Evolutionary conservation across 2,797 vertebrate genomes (phyloP).

Genomic region (Fistularia commersonii): DNA sequence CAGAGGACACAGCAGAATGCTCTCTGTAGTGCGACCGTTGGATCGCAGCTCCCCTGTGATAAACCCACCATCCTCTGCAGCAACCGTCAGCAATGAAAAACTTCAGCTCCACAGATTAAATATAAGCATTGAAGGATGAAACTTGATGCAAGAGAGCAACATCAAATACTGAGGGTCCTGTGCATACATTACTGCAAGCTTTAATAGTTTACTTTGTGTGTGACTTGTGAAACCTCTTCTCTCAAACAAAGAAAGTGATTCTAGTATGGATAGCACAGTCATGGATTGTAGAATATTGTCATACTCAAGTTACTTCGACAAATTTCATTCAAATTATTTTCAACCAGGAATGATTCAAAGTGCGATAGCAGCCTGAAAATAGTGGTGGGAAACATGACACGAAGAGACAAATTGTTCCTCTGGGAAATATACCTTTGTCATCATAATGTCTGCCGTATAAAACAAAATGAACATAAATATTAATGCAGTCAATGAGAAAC

Average conservation of each 20-base stretch:
- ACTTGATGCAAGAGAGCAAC: slow-evolving; percentile 45
- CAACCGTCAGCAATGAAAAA: slow-evolving; percentile 37
- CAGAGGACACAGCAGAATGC: slow-evolving; percentile 35
- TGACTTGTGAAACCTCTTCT: slow-evolving; percentile 21
- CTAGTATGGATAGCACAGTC: slow-evolving; percentile 9
- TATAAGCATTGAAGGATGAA: slow-evolving; percentile 47
- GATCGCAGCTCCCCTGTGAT: slow-evolving; percentile 59
- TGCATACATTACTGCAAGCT: slow-evolving; percentile 44
- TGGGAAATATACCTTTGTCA: too few species aligned
- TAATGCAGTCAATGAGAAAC: too few species aligned
- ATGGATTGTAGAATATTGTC: slow-evolving; percentile 21
- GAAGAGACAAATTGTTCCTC: too few species aligned
- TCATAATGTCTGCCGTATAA: too few species aligned
- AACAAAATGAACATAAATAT: too few species aligned
- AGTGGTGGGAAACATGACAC: too few species aligned
- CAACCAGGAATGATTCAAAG: slow-evolving; percentile 21
- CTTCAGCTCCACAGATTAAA: slow-evolving; percentile 49
- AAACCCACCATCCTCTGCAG: slow-evolving; percentile 32
- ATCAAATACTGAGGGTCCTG: slow-evolving; percentile 28
- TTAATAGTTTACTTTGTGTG: slow-evolving; percentile 45
- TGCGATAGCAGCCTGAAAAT: slow-evolving; percentile 18
- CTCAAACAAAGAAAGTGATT: slow-evolving; percentile 30
- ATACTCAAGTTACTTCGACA: slow-evolving; percentile 39
- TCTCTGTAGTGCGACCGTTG: slow-evolving; percentile 57
- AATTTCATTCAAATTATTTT: slow-evolving; percentile 36